A percentile compares a stretch with the other conserved stretches of the same genome.
Conservation (phyloP, 2,113 vertebrate species). For the Embiotoca jacksoni region DNA sequence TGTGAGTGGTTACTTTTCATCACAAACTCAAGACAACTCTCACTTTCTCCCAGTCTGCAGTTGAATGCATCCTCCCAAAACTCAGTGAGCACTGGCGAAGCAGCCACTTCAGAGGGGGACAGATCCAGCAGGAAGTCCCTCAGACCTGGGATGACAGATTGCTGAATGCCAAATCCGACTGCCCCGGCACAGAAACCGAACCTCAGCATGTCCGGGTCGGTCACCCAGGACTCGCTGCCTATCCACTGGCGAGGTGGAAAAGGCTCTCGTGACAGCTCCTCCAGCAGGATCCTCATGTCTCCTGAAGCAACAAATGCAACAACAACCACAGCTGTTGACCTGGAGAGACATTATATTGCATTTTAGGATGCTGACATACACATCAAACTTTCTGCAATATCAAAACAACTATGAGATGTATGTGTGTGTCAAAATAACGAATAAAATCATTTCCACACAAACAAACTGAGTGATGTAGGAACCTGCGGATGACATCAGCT, state of each 20-base stretch:
- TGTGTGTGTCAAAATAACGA: background rate
- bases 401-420: too few relatives aligned
- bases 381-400: background rate
- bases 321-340: constrained; percentile 77
- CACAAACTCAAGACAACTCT: background rate
- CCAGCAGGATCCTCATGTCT: constrained; percentile 72
- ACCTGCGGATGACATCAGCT: constrained; percentile 78
- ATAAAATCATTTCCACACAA: background rate
- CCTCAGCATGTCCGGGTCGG: constrained; percentile 58
- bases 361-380: background rate
- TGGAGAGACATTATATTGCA: background rate
- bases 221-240: constrained; percentile 80
- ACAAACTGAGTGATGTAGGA: background rate
- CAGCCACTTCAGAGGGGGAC: constrained; percentile 45
- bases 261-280: constrained; percentile 63
- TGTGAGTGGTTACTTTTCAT: too few relatives aligned
- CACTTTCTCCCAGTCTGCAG: constrained; percentile 70
- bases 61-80: constrained; percentile 80
- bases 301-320: constrained; percentile 71
- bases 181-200: constrained; percentile 66
- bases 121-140: constrained; percentile 75
- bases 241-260: constrained; percentile 78
- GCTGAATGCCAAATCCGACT: constrained; percentile 73
- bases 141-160: constrained; percentile 77
- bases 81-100: constrained; percentile 67